Evolutionary conservation across 2,113 vertebrate species (phyloP), one percentile per base, ranked within the genome.

Genomic region (Nothobranchius furzeri): DNA sequence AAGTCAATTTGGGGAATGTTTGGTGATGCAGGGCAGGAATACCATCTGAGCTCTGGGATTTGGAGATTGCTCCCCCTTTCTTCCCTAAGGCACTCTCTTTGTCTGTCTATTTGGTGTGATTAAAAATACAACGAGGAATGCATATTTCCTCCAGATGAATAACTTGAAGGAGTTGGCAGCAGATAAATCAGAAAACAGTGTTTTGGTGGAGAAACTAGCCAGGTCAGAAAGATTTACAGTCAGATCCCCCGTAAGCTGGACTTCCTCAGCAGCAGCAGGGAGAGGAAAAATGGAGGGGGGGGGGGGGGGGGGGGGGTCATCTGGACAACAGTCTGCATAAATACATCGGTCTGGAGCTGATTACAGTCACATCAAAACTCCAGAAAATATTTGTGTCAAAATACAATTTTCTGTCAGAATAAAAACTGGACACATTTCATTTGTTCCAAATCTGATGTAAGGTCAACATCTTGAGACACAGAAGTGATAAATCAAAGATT

Each of bases 111-210:
- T 92, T 92, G 91, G 90, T 91, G 90, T 92, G 92, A 93, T 94
- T 93, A 93, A 93, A 93, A 94, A 93, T 93, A 93, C 90, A 93
- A 92, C 93, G 91, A 93, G 91, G 90, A 92, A 94, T 93, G 88
- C 92, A 92, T 90, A 91, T 91, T 92, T 90, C 87, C 90, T 91
- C 86, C 89, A 93, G 90, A 93, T 93, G 92, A 93, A 92, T 91
- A 92, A 93, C 90, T 92, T 90, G 92, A 90, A 89, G 88, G 80
- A 87, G 76, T 89, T 93, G 90, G 89, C 91, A 92, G 91, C 64
- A 88, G 90, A 91, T 91, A 85, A 92, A 90, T 90, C 90, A 71
- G 80, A 81, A 71, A 87, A 73, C 81, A 84, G 84, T 73, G 88
- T 85, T 81, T 87, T 88, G 84, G 87, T 81, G 78, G 81, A 80